These are phyloP conservation scores for Eupelmus urozonus DNA, from an alignment of 2,888 invertebrate species.

Conservation along the genomic window DNA sequence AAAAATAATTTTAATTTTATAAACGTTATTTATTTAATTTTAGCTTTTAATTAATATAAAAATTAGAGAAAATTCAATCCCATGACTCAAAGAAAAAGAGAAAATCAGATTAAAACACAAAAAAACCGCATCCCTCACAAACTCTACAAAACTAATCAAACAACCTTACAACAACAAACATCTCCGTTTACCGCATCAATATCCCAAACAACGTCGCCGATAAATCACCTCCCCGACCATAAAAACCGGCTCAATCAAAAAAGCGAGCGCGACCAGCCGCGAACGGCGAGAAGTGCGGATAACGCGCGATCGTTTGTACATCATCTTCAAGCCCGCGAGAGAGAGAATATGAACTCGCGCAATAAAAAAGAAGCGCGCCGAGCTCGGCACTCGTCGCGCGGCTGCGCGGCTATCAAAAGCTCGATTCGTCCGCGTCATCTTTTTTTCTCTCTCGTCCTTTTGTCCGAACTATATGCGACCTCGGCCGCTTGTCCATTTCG, in stretches of 20 bases:
- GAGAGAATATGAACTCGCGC: constrained; percentile 47
- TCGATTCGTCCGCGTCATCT: constrained; percentile 36
- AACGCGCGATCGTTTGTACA: constrained; percentile 40
- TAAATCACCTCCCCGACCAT: too few relatives aligned
- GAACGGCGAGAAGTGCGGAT: constrained; percentile 6
- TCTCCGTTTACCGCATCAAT: too few relatives aligned
- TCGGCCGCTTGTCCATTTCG: constrained; percentile 31
- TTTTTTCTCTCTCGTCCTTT: constrained; percentile 21
- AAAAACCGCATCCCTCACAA: too few relatives aligned
- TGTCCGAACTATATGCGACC: background rate
- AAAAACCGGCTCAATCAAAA: background rate
- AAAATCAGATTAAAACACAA: too few relatives aligned
- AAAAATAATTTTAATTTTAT: background rate
- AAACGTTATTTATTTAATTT: background rate
- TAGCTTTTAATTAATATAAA: too few relatives aligned
- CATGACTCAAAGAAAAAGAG: too few relatives aligned
- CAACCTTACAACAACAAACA: too few relatives aligned
- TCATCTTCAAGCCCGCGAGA: constrained; percentile 42
- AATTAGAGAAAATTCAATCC: too few relatives aligned
- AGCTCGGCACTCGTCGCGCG: constrained; percentile 19
- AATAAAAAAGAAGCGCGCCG: constrained; percentile 28
- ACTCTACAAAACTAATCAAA: too few relatives aligned
- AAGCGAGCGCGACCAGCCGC: background rate
- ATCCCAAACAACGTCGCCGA: too few relatives aligned
- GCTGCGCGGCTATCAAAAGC: constrained; percentile 26